Base-by-base conservation (phyloP, 2,888 invertebrate genomes). In the Holacanthella duospinosa region DNA sequence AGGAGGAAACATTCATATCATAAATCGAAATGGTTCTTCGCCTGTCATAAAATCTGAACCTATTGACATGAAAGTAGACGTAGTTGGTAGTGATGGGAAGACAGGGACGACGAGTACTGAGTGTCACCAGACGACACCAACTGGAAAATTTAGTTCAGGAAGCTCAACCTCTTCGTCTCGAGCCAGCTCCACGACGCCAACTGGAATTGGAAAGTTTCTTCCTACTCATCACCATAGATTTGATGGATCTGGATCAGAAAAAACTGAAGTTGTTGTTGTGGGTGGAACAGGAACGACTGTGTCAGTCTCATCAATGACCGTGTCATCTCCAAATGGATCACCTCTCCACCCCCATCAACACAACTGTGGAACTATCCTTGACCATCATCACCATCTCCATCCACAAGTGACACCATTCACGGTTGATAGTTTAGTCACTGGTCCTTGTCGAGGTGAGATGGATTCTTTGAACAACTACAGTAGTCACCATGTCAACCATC, bases 391-490 rank as follows among this genome's bases (percentile, higher is more conserved):
- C 24, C 58, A 58, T 21, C 58, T 36, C 36, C 27, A 59, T 26
- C 25, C 43, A 24, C 59, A 59, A 16, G 43, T 43, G 44, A 59
- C 44, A 29, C 80, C 80, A 2, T 84, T 84, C 74, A 83, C 81
- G 73, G 84, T 84, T n/a, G 84, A 84, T 73, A 82, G 82, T 60
- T 75, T 84, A 66, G 84, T 84, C 80, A 83, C 82, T 27, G 59
- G 43, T 3, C 81, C 76, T 12, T 66, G 66, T 1, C 55, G 66
- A 12, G 59, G 64, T 9, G 29, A 67, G 19, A 27, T 43, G n/a
- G 44, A 53, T 9, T 59, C 63, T 44, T 55, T 55, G 21, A 60
- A 53, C 54, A 65, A 66, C 43, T 59, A 62, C 54, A 53, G 43
- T 43, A 57, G 57, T 43, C 63, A 66, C 26, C 60, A 60, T 27